Evolutionary conservation across 2,797 vertebrate species (phyloP).

Genomic region (Micropoecilia bifurca): DNA sequence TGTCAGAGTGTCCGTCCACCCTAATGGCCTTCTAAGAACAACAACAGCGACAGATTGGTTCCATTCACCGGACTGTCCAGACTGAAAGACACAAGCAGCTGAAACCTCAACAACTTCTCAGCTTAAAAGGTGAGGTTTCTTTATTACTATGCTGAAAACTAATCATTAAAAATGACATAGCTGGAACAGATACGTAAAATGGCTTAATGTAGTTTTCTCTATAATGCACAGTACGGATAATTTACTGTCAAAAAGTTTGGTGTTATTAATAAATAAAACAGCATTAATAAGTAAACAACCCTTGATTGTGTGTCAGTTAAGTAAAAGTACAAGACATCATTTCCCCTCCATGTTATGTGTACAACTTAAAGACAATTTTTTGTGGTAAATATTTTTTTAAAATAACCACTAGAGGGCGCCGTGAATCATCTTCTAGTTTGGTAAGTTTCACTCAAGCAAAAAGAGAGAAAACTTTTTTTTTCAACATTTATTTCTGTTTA

Average conservation of each 20-base stretch:
- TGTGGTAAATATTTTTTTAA: conserved; percentile 22
- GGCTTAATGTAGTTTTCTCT: not conserved
- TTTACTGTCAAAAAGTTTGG: not conserved
- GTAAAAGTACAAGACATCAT: no score
- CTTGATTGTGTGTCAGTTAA: not conserved
- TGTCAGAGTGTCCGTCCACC: conserved; percentile 77
- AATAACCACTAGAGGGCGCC: conserved; percentile 44
- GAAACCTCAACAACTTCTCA: conserved; percentile 32
- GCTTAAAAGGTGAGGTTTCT: conserved; percentile 49
- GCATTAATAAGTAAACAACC: not conserved
- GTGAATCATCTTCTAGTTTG: conserved; percentile 16
- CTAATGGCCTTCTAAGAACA: conserved; percentile 75
- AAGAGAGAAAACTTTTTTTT: not conserved
- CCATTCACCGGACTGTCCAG: conserved; percentile 58
- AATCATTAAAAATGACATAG: not conserved
- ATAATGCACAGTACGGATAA: not conserved
- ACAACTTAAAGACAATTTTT: not conserved
- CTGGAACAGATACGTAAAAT: not conserved
- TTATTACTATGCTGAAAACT: not conserved
- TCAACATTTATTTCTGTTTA: not conserved
- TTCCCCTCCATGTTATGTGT: not conserved
- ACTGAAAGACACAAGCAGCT: conserved; percentile 53
- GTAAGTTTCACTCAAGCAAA: not conserved
- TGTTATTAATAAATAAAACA: not conserved
- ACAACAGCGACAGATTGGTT: conserved; percentile 70